These are phyloP conservation scores for Corythornis leucogaster DNA, from an alignment of 2,797 vertebrate species.

Conservation along the genomic window DNA sequence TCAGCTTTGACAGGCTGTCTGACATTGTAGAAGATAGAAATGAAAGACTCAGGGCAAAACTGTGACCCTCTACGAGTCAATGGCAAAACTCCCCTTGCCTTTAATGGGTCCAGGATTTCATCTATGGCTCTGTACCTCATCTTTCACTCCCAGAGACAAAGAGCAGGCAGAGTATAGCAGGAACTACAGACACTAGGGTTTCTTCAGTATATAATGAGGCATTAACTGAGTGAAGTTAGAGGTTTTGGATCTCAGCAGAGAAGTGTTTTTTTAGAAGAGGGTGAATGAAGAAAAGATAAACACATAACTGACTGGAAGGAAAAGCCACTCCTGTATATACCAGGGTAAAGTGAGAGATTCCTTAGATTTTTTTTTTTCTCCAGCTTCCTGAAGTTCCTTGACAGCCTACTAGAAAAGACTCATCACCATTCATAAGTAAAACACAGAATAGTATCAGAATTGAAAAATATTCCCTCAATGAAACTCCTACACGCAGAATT, in stretches of 20 bases:
- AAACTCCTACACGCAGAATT: not conserved
- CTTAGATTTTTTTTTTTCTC: not conserved
- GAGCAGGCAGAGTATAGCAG: not conserved
- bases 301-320: constrained; percentile 17
- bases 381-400: not conserved
- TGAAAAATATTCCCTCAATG: not conserved
- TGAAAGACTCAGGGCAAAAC: constrained; percentile 48
- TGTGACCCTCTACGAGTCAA: constrained; percentile 40
- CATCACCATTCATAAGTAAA: not conserved
- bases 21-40: constrained; percentile 11
- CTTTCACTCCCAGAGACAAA: constrained; percentile 44
- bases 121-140: not conserved
- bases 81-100: constrained; percentile 32
- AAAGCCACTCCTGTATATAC: not conserved
- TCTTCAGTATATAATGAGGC: constrained; percentile 16
- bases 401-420: not conserved
- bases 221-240: constrained; percentile 20
- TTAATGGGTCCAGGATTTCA: constrained; percentile 50
- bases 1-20: constrained; percentile 46
- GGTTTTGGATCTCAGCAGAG: constrained; percentile 14
- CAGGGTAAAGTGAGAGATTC: not conserved
- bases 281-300: constrained; percentile 2
- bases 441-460: not conserved
- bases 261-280: not conserved
- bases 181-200: not conserved